Conservation (phyloP, 2,888 invertebrate genomes). For the Rhagonycha fulva region DNA sequence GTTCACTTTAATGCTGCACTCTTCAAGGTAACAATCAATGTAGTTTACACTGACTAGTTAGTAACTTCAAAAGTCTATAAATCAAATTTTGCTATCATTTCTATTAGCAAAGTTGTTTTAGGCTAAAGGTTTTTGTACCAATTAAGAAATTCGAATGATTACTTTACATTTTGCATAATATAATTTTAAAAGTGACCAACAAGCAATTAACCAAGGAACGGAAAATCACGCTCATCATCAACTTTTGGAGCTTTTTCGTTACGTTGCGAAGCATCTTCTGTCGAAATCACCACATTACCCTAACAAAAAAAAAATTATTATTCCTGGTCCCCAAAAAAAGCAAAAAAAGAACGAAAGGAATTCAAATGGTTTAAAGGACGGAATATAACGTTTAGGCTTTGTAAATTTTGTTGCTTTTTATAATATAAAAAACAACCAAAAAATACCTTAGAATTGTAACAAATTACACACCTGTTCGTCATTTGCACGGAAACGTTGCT, state of each 20-base stretch:
- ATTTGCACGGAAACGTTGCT: constrained; percentile 49
- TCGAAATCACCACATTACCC: background rate
- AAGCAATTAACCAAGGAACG: constrained; percentile 78
- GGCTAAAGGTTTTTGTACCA: constrained; percentile 49
- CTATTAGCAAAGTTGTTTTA: constrained; percentile 37
- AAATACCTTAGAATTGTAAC: background rate
- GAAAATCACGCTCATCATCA: constrained; percentile 95
- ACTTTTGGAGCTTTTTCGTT: constrained; percentile 75
- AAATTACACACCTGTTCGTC: constrained; percentile 38
- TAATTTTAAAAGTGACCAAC: constrained; percentile 27
- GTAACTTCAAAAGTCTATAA: constrained; percentile 48
- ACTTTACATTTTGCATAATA: constrained; percentile 17
- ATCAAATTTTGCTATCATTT: constrained; percentile 40
- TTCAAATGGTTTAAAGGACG: too few species aligned
- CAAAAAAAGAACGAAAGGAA: background rate
- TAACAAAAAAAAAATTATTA: background rate
- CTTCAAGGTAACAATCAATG: constrained; percentile 23
- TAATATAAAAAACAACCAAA: background rate
- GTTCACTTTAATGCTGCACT: constrained; percentile 28
- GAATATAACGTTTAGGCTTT: too few species aligned
- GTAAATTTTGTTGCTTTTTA: too few species aligned
- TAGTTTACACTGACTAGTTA: constrained; percentile 53
- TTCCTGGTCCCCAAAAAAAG: background rate
- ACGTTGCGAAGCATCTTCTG: constrained; percentile 13
- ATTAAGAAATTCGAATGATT: constrained; percentile 46